These are phyloP conservation scores for Hanleya hanleyi DNA, from an alignment of 2,888 invertebrate species.

Conservation along the genomic window DNA sequence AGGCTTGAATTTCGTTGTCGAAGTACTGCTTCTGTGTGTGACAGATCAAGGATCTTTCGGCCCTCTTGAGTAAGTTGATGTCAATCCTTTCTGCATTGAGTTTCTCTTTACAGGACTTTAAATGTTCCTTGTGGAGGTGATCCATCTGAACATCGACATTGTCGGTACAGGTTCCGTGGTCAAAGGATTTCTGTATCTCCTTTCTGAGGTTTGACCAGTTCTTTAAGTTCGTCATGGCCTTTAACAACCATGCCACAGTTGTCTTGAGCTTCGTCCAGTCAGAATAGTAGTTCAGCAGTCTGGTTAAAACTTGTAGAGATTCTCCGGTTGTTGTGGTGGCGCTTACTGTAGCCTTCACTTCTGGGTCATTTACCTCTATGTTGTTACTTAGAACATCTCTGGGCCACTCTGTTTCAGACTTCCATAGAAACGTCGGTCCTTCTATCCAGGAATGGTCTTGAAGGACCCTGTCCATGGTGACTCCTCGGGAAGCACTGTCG, in stretches of 20 bases:
- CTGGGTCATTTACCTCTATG: too few relatives aligned
- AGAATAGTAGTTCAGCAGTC: neutral
- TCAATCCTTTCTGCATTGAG: neutral
- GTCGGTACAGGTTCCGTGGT: too few relatives aligned
- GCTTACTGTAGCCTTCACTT: too few relatives aligned
- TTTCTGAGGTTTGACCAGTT: neutral
- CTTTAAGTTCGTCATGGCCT: neutral
- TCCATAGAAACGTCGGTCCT: conserved; percentile 28
- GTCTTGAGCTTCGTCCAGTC: neutral
- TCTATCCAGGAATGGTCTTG: conserved; percentile 12
- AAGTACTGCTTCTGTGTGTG: neutral
- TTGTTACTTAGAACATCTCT: too few relatives aligned
- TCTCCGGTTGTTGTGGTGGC: too few relatives aligned
- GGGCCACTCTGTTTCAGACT: too few relatives aligned
- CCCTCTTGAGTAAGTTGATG: neutral
- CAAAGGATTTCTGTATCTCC: neutral
- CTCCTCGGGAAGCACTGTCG: conserved; percentile 22
- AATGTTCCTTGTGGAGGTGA: too few relatives aligned
- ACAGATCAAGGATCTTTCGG: neutral
- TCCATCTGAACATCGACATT: too few relatives aligned
- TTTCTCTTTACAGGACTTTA: too few relatives aligned
- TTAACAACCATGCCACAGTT: neutral
- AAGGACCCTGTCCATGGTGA: neutral
- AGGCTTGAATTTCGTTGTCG: neutral
- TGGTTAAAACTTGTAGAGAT: too few relatives aligned